Percentiles rank a stretch among this genome's conserved stretches.
phyloP scores from a whole-genome alignment of 2,888 invertebrate species.

The Drosophila lutescens region DNA sequence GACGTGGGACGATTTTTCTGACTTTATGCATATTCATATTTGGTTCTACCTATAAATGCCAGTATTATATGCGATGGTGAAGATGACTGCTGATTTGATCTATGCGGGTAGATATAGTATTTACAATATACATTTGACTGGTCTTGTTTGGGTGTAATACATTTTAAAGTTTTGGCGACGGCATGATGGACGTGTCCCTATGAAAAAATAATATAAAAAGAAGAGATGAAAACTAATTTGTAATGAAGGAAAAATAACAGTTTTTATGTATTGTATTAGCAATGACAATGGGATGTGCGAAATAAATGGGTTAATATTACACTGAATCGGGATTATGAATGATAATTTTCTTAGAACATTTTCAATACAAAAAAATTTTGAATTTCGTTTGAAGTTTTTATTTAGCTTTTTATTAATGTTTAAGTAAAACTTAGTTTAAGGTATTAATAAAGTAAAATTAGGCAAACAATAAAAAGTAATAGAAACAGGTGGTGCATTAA shows the following conservation, averaged over 20 bases:
- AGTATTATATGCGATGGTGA: slow-evolving; percentile 42
- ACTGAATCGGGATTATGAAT: slow-evolving; percentile 13
- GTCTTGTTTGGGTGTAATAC: slow-evolving; percentile 58
- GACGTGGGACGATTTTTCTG: slow-evolving; percentile 40
- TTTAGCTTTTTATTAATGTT: slow-evolving; percentile 41
- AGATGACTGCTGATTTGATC: slow-evolving; percentile 56
- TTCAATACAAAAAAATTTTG: slow-evolving; percentile 43
- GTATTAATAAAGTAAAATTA: slow-evolving; percentile 15
- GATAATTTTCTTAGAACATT: slow-evolving; percentile 12
- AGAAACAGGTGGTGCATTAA: slow-evolving; percentile 36
- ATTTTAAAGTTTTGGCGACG: slow-evolving; percentile 82
- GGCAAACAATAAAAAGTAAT: slow-evolving; percentile 35
- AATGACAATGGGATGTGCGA: slow-evolving; percentile 41
- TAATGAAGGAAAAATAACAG: slow-evolving; percentile 61
- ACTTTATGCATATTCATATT: slow-evolving; percentile 14
- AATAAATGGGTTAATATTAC: slow-evolving; percentile 13
- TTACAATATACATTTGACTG: slow-evolving; percentile 55
- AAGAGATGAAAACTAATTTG: slow-evolving; percentile 72
- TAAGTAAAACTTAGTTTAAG: slow-evolving; percentile 32
- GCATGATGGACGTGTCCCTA: slow-evolving; percentile 80
- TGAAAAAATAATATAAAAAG: slow-evolving; percentile 74
- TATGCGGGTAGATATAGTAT: slow-evolving; percentile 56
- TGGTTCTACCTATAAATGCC: slow-evolving; percentile 7
- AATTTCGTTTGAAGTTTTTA: slow-evolving; percentile 56
- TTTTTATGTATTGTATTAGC: slow-evolving; percentile 30